A percentile compares a stretch with the other conserved stretches of the same genome.
Conservation (phyloP, 2,797 vertebrate species). For the Lagorchestes hirsutus region DNA sequence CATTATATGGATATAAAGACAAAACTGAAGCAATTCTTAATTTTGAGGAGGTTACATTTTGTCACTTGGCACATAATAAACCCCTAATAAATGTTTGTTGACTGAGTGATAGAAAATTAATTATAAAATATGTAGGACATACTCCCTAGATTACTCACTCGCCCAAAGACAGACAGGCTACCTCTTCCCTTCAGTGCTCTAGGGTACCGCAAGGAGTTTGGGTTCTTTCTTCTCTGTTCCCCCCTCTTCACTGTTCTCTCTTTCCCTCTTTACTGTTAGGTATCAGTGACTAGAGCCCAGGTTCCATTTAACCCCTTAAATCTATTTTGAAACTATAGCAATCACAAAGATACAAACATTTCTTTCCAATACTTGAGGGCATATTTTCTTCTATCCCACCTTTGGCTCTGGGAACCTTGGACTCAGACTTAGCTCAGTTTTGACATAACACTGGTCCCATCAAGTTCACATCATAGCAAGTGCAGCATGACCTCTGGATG, state of each 20-base stretch:
- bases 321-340: background rate
- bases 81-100: background rate
- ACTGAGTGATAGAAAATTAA: background rate
- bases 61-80: background rate
- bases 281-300: background rate
- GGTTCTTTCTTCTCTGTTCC: background rate
- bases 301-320: background rate
- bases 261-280: background rate
- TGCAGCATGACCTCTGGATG: background rate
- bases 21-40: background rate
- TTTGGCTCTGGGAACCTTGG: background rate
- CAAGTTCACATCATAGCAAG: background rate
- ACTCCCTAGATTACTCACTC: no score
- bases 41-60: background rate
- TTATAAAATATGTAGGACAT: background rate
- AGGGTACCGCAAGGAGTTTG: background rate
- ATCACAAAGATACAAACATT: background rate
- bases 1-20: no score
- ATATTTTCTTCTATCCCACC: background rate
- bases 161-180: background rate
- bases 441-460: background rate
- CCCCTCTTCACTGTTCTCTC: background rate
- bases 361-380: background rate
- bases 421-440: background rate
- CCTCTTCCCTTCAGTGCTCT: background rate